phyloP scores from a whole-genome alignment of 1,140 invertebrate genomes.

The Heliconius nattereri region DNA sequence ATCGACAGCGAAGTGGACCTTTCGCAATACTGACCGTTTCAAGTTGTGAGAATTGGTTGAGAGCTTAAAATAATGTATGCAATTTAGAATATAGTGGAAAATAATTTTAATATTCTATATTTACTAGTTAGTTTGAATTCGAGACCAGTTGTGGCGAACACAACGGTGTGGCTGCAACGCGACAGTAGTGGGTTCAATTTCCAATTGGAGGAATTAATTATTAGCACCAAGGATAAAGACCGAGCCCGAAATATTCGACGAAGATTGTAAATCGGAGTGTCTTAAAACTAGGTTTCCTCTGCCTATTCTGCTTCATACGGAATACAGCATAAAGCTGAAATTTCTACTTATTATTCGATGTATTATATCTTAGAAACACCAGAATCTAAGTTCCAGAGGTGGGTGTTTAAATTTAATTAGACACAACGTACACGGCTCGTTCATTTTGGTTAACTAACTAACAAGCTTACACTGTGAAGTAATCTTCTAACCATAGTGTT shows the following conservation, averaged over 20 bases:
- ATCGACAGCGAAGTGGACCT: slow-evolving; percentile 29
- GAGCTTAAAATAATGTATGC: neutral
- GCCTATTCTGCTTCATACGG: too few species aligned
- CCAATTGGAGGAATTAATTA: too few species aligned
- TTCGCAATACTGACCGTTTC: slow-evolving; percentile 21
- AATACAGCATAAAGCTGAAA: too few species aligned
- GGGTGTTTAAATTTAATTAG: slow-evolving; percentile 61
- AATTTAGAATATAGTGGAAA: neutral
- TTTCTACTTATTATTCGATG: neutral
- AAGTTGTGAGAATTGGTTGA: neutral
- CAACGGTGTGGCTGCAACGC: too few species aligned
- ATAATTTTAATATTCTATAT: neutral
- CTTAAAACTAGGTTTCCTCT: too few species aligned
- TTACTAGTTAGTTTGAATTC: too few species aligned
- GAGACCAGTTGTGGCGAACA: too few species aligned
- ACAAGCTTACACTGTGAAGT: slow-evolving; percentile 56
- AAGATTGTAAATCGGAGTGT: too few species aligned
- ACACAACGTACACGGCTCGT: slow-evolving; percentile 39
- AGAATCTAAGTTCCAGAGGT: slow-evolving; percentile 50
- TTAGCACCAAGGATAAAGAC: too few species aligned
- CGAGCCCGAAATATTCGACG: too few species aligned
- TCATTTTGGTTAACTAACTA: slow-evolving; percentile 55
- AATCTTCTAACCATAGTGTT: slow-evolving; percentile 57
- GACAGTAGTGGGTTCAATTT: too few species aligned
- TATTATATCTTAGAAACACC: slow-evolving; percentile 38